Base-by-base conservation (phyloP, 2,888 invertebrate species). In the Acleris literana region DNA sequence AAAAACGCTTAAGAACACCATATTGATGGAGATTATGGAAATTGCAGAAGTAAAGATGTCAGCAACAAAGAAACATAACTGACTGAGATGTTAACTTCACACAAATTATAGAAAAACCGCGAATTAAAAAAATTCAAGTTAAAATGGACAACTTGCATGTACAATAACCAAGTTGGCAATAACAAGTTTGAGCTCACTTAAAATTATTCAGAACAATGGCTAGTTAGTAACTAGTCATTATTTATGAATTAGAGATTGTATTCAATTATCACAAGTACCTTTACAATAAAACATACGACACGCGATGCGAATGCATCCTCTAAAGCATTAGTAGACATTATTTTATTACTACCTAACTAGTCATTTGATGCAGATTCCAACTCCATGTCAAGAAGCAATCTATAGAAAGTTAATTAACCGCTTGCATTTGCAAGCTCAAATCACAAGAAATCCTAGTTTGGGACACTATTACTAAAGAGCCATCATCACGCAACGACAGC, bases 121-220 rank as follows among this genome's bases (percentile, higher is more conserved):
- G 57, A 46, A 49, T 20, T 33, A 55, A 49, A 64, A 62, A 39
- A 1, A 13, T 13, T 13, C 39, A 13, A 39, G 13, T 13, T 13
- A 39, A 13, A 33, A 39, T 39, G 13, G 13, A 39, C 3, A 39
- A 39, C 4, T 13, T 13, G 39, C 39, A 39, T 39, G 11, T 39
- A 13, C 4, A 11, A 39, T 39, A 39, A 39, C 39, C 13, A 39
- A 39, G 11, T 39, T 39, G 9, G 39, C 13, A 82, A 83, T 82
- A 82, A 80, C 74, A 78, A 72, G 72, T 70, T 78, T 72, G 71
- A 76, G 72, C 74, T 76, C 13, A 13, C 13, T 70, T 73, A 74
- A 74, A 70, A 77, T 76, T 73, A 67, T 72, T 68, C 66, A 71
- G 68, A 74, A 79, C 75, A 74, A 73, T 76, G 71, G 72, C 70